Conservation (phyloP, 2,113 vertebrate species). For the Suricata suricatta region DNA sequence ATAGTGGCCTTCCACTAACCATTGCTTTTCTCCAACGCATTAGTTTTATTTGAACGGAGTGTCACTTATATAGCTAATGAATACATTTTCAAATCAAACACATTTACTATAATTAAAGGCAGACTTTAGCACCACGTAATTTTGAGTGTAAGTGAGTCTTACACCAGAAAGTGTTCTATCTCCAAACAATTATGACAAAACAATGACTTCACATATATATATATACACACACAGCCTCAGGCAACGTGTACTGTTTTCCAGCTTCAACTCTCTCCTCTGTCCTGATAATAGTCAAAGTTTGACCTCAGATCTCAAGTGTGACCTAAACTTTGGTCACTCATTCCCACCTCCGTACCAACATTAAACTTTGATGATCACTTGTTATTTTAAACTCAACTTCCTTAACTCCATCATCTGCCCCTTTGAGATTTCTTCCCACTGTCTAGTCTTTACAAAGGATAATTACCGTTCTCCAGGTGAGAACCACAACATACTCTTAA, state of each 20-base stretch:
- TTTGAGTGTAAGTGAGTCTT: neutral
- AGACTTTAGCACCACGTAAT: constrained; percentile 45
- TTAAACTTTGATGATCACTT: neutral
- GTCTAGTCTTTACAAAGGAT: neutral
- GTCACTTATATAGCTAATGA: constrained; percentile 50
- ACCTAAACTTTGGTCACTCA: neutral
- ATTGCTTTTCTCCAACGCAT: neutral
- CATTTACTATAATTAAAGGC: constrained; percentile 64
- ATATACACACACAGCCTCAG: neutral
- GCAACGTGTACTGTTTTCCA: neutral
- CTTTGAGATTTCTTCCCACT: neutral
- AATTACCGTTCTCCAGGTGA: neutral
- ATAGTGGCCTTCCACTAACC: neutral
- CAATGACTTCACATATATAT: neutral
- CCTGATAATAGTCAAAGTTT: neutral
- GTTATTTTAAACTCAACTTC: constrained; percentile 27
- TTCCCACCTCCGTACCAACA: neutral
- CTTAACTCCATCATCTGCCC: neutral
- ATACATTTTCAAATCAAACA: constrained; percentile 62
- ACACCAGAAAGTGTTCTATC: neutral
- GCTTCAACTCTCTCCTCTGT: neutral
- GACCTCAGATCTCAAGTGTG: neutral
- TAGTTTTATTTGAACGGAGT: constrained; percentile 68
- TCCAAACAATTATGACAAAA: constrained; percentile 17
- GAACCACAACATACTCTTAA: neutral